Percentiles rank a stretch among this genome's conserved stretches.
These are phyloP conservation scores for Leguminivora glycinivorella DNA, from an alignment of 1,140 invertebrate genomes.

Conservation along the genomic window DNA sequence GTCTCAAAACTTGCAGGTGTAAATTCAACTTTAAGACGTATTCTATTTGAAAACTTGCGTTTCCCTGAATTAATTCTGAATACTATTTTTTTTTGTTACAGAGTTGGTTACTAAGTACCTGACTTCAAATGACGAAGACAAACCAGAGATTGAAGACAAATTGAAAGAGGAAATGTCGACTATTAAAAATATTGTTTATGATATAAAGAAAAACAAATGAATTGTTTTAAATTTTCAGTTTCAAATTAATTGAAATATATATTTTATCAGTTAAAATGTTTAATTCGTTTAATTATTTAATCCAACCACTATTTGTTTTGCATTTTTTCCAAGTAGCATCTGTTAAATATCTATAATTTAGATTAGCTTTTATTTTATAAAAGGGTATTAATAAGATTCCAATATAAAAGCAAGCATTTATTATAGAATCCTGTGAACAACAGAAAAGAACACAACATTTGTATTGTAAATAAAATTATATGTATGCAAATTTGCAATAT, in stretches of 20 bases:
- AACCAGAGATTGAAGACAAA: slow-evolving; percentile 51
- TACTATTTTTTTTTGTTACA: slow-evolving; percentile 46
- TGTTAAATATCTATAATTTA: not conserved
- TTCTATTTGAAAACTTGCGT: too few relatives aligned
- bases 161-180: slow-evolving; percentile 53
- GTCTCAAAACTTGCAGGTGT: too few relatives aligned
- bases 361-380: not conserved
- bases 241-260: not conserved
- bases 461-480: slow-evolving; percentile 14
- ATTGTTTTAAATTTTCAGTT: slow-evolving; percentile 54
- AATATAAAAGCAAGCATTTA: slow-evolving; percentile 25
- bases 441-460: not conserved
- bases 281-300: too few relatives aligned
- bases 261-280: not conserved
- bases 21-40: too few relatives aligned
- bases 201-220: slow-evolving; percentile 68
- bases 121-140: slow-evolving; percentile 58
- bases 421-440: not conserved
- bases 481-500: not conserved
- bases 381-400: not conserved
- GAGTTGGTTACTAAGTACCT: slow-evolving; percentile 66
- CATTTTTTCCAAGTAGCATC: not conserved
- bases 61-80: slow-evolving; percentile 24
- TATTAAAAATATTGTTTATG: slow-evolving; percentile 58
- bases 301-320: too few relatives aligned